A percentile compares a stretch with the other conserved stretches of the same genome.
phyloP scores from a whole-genome alignment of 2,113 vertebrate species.

The Colinus virginianus region DNA sequence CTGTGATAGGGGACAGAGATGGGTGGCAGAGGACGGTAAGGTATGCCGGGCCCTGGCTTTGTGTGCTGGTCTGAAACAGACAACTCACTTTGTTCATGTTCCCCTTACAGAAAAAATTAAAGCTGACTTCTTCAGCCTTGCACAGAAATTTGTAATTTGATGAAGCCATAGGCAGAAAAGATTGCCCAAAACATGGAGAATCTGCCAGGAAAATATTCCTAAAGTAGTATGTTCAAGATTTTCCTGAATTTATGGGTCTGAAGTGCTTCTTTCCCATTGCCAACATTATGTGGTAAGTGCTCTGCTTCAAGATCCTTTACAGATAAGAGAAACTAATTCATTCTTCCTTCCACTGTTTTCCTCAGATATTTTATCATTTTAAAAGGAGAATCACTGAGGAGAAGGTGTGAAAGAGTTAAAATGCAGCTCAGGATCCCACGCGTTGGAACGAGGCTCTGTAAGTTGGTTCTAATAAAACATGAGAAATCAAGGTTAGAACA shows the following conservation, averaged over 20 bases:
- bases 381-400: background rate
- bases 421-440: background rate
- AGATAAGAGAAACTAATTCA: background rate
- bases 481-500: constrained; percentile 32
- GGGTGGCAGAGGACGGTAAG: background rate
- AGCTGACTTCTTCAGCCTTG: too few species aligned
- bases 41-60: too few species aligned
- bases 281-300: background rate
- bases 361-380: background rate
- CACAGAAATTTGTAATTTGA: too few species aligned
- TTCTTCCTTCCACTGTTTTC: background rate
- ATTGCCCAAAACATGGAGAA: background rate
- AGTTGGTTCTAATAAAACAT: constrained; percentile 43
- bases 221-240: background rate
- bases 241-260: background rate
- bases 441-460: constrained; percentile 16
- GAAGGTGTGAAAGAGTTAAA: constrained; percentile 36
- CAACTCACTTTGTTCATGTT: too few species aligned
- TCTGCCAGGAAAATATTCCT: background rate
- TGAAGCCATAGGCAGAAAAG: too few species aligned
- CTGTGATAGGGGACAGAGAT: background rate
- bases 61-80: too few species aligned
- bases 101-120: too few species aligned
- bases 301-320: background rate
- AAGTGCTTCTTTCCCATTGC: background rate